Conservation (phyloP, 2,797 vertebrate species). For the Ara ararauna region DNA sequence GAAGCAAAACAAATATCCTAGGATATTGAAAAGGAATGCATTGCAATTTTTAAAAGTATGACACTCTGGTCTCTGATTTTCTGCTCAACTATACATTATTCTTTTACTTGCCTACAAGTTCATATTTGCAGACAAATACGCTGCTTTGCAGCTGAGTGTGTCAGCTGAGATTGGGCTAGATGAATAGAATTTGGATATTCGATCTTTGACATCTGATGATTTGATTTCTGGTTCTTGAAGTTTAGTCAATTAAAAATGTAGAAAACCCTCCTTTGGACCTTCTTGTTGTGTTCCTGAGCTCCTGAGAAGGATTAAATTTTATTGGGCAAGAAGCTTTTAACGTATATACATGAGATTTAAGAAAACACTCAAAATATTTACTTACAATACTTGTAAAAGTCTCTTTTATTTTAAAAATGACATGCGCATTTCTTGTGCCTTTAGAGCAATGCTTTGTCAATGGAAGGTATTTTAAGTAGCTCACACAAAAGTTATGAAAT, state of each 20-base stretch:
- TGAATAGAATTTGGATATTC: neutral
- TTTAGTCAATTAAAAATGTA: constrained; percentile 18
- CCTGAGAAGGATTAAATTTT: neutral
- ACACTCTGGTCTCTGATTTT: constrained; percentile 45
- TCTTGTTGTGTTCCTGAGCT: neutral
- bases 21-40: neutral
- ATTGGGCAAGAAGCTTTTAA: neutral
- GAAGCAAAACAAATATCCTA: neutral
- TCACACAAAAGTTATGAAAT: neutral
- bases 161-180: neutral
- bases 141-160: neutral
- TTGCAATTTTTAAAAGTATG: neutral
- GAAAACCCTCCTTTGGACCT: neutral
- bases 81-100: constrained; percentile 24
- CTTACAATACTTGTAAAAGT: neutral
- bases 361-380: neutral
- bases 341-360: neutral
- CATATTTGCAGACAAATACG: neutral
- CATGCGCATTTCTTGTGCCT: neutral
- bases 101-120: constrained; percentile 27
- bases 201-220: neutral
- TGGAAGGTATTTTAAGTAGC: neutral
- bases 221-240: constrained; percentile 24
- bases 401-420: neutral
- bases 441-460: neutral